These are phyloP conservation scores for Congeria kusceri DNA, from an alignment of 2,888 invertebrate genomes.

Conservation along the genomic window DNA sequence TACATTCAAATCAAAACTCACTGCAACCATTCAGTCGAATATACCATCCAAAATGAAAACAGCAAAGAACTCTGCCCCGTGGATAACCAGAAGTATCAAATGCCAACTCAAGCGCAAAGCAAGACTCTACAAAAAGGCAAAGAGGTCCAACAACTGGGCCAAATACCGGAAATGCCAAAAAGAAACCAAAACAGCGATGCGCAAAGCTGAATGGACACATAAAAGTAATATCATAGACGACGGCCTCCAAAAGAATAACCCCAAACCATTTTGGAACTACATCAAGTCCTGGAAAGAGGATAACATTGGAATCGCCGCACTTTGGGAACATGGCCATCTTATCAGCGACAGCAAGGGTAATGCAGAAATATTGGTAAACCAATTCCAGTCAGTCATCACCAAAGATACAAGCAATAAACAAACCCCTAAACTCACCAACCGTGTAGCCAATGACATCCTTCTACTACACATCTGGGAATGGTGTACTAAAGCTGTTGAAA, in stretches of 20 bases:
- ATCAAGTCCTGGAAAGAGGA: conserved; percentile 2
- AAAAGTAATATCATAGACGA: background rate
- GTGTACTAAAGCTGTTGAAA: too few species aligned
- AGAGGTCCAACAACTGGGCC: background rate
- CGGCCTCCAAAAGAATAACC: background rate
- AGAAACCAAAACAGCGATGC: background rate
- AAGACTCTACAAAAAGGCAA: background rate
- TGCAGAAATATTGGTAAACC: conserved; percentile 1
- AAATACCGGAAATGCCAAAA: conserved; percentile 5
- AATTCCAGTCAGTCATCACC: conserved; percentile 9
- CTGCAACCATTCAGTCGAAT: background rate
- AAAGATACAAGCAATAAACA: too few species aligned
- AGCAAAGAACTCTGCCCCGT: conserved; percentile 4
- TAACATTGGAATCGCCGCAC: background rate
- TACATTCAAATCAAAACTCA: conserved; percentile 7
- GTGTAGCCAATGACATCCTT: too few species aligned
- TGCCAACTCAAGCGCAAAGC: background rate
- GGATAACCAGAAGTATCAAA: conserved; percentile 11
- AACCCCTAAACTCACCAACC: too few species aligned
- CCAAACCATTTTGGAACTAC: conserved; percentile 1
- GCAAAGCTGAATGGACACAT: background rate
- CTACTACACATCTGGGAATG: too few species aligned
- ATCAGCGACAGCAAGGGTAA: conserved; percentile 1
- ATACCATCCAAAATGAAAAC: conserved; percentile 16
- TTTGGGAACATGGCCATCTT: background rate